Evolutionary conservation across 2,888 invertebrate genomes (phyloP).

Genomic region (Nemotelus nigrinus): DNA sequence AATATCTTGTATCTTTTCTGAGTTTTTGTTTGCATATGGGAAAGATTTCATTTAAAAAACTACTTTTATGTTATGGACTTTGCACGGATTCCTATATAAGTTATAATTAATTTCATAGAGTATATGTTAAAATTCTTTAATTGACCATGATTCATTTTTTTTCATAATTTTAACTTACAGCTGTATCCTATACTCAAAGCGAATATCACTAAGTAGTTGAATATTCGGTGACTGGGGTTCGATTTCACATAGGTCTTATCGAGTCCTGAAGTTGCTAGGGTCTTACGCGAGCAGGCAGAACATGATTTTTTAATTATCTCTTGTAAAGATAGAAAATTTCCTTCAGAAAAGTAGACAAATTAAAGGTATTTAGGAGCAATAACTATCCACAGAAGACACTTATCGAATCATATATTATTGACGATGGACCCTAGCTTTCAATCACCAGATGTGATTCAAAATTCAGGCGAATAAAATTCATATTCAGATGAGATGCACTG

Average conservation of each 20-base stretch:
- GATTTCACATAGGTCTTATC: background rate
- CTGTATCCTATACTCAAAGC: slow-evolving; percentile 24
- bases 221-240: background rate
- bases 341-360: too few relatives aligned
- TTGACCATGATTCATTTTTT: slow-evolving; percentile 48
- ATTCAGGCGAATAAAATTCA: too few relatives aligned
- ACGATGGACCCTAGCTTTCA: too few relatives aligned
- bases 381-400: too few relatives aligned
- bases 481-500: too few relatives aligned
- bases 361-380: too few relatives aligned
- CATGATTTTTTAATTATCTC: too few relatives aligned
- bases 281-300: too few relatives aligned
- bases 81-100: background rate
- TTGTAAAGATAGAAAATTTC: too few relatives aligned
- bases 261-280: too few relatives aligned
- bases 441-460: too few relatives aligned
- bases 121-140: slow-evolving; percentile 49
- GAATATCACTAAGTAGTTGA: background rate
- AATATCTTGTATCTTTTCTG: slow-evolving; percentile 22
- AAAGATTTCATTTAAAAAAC: background rate
- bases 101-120: background rate
- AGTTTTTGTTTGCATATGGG: background rate
- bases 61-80: background rate
- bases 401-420: too few relatives aligned
- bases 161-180: slow-evolving; percentile 17